Evolutionary conservation across 2,797 vertebrate species (phyloP), one percentile per base, ranked within the genome.

Genomic region (Pangasius sanitwongsei): DNA sequence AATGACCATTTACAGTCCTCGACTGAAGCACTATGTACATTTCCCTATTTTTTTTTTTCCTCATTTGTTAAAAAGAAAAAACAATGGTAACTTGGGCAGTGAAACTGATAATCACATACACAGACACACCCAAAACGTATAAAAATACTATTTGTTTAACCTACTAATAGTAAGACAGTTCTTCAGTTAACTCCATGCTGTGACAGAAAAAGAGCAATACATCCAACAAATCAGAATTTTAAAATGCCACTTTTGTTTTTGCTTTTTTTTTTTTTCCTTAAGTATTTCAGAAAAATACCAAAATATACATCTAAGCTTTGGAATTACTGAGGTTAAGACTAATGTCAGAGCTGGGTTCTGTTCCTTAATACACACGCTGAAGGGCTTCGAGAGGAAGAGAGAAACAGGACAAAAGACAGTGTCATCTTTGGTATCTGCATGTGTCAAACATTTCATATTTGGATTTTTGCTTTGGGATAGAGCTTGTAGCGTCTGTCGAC

Each of bases 231-330:
- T 95, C 93, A 97, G 95, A 96, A 97, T 96, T 97, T 96, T 89
- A 87, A 96, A 97, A 97, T 93, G 95, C 98, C 97, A 96, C 94
- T 95, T 94, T 85, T 87, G 31, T 95, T 95, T 94, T 82, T 82
- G 4, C 9, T 78, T 74, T 65, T 90, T 91, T 83, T 87, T 74
- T 78, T 70, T 25, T 57, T 92, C 93, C 93, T 90, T 93, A 95
- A 90, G 94, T 97, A 97, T 99, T 97, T 98, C 98, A 98, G 99
- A 99, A 99, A 98, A 99, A 99, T 99, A 99, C 97, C 98, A 99
- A 99, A 99, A 99, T 99, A 99, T 99, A 99, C 98, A 99, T 99
- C 97, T 99, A 99, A 98, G 98, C 99, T 99, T 99, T 99, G 98
- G 98, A 99, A 98, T 99, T 98, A 97, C 97, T 98, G 98, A 99